Evolutionary conservation across 1,140 invertebrate species (phyloP), one percentile per base, ranked within the genome.

Genomic region (Chelonus insularis): DNA sequence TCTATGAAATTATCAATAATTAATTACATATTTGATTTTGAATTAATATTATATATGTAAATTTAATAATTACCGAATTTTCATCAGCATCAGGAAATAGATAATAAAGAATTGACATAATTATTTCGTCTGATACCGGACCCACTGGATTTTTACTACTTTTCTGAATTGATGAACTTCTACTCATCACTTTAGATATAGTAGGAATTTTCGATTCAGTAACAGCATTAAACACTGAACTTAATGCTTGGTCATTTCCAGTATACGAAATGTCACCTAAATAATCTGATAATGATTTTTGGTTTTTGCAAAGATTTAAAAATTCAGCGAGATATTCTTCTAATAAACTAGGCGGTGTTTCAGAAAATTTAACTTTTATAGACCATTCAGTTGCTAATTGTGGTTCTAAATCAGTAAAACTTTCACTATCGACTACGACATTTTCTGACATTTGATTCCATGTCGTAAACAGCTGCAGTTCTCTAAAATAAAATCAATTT

Each of bases 61-160:
- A n/a, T n/a, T n/a, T n/a, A n/a, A n/a, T n/a, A n/a, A 70, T 74
- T 72, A 84, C 83, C 32, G 83, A 75, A 52, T 85, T 82, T 51
- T 89, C 85, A 70, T 91, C 87, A 64, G 92, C 91, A 86, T 97
- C 94, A 50, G 94, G 93, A 76, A 97, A 97, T 12, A 97, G 76
- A 79, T 89, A 96, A 72, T 91, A 89, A 16, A 97, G 73, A 57
- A 97, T 87, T 25, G 88, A 84, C 67, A 89, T 86, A 1, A 97
- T 75, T 57, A 91, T 82, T 12, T 91, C 88, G 66, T 90, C 87
- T 11, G n/a, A n/a, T n/a, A n/a, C n/a, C 87, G 80, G 69, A 97
- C n/a, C n/a, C n/a, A n/a, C n/a, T n/a, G n/a, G n/a, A 32, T 72
- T 79, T 69, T 77, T 78, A 57, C 65, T 84, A 76, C 64, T 79